Percentiles rank a stretch among this genome's conserved stretches.
These are phyloP conservation scores for Merops nubicus DNA, from an alignment of 2,113 vertebrate species.

Conservation along the genomic window DNA sequence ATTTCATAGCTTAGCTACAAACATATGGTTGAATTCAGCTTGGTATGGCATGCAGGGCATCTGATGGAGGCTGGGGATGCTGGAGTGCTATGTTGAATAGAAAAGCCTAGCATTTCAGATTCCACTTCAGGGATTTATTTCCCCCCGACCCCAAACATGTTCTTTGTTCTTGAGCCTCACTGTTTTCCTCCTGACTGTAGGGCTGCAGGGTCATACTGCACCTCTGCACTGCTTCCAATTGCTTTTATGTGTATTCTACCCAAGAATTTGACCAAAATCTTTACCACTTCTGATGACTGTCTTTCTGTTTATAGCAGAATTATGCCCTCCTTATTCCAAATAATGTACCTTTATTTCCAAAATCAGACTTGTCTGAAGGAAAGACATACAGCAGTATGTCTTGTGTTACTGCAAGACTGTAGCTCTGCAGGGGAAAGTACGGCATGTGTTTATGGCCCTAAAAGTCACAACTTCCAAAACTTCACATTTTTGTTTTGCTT, in stretches of 20 bases:
- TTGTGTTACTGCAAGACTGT: neutral
- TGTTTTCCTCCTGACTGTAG: neutral
- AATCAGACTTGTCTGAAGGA: neutral
- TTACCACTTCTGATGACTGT: neutral
- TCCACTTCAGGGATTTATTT: constrained; percentile 15
- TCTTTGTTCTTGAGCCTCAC: neutral
- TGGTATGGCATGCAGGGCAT: constrained; percentile 37
- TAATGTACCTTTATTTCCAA: neutral
- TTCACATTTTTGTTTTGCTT: neutral
- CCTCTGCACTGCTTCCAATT: neutral
- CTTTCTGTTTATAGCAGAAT: neutral
- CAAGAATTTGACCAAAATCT: neutral
- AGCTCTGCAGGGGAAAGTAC: neutral
- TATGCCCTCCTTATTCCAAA: neutral
- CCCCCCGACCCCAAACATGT: neutral
- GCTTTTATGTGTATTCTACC: neutral
- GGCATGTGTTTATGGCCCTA: neutral
- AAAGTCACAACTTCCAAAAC: neutral
- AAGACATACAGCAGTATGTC: neutral
- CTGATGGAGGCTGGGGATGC: constrained; percentile 14
- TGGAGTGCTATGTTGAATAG: neutral
- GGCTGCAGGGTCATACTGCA: neutral
- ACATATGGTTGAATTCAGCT: constrained; percentile 16
- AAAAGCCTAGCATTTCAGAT: neutral
- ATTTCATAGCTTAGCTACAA: constrained; percentile 48